Base-by-base conservation (phyloP, 2,888 invertebrate species). In the Tinea semifulvella region DNA sequence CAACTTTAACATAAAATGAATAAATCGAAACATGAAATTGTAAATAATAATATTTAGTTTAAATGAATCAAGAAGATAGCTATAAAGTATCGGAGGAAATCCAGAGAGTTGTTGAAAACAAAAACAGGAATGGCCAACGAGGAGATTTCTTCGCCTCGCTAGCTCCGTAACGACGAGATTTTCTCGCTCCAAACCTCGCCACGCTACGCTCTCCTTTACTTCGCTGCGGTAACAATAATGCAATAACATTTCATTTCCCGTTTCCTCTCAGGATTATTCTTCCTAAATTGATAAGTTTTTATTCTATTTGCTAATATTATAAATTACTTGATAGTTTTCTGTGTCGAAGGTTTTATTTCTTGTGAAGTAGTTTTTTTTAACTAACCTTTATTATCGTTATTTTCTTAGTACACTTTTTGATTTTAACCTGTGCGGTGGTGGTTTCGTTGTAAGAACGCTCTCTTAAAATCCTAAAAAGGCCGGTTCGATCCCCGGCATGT, bases 241-340 rank as follows among this genome's bases (percentile, higher is more conserved):
- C 20, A 40, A 40, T 40, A 40, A 40, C 40, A 22, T 40, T 40
- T 22, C 40, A 40, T 40, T 40, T 40, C 22, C 18, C 22, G 22
- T 40, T 40, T 40, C 22, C 39, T 14, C 3, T 27, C 11, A 11
- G 31, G 31, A 31, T 31, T 31, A 14, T 13, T 11, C 31, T 14
- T 14, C 31, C 14, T 31, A 13, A 14, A 31, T 22, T 22, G 5
- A 22, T 31, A 31, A 13, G 13, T 13, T 31, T 13, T 31, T 14
- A 31, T 13, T 31, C 14, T 31, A 31, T 31, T 13, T 31, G 31
- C 14, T 31, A 13, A 7, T 31, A 11, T 31, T 31, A n/a, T 2
- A 31, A 14, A 3, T 27, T 7, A n/a, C 10, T 27, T 27, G 27
- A n/a, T 27, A 27, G 31, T 31, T 7, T n/a, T 31, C 13, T 2